Evolutionary conservation across 2,113 vertebrate genomes (phyloP).

Genomic region (Casuarius casuarius): DNA sequence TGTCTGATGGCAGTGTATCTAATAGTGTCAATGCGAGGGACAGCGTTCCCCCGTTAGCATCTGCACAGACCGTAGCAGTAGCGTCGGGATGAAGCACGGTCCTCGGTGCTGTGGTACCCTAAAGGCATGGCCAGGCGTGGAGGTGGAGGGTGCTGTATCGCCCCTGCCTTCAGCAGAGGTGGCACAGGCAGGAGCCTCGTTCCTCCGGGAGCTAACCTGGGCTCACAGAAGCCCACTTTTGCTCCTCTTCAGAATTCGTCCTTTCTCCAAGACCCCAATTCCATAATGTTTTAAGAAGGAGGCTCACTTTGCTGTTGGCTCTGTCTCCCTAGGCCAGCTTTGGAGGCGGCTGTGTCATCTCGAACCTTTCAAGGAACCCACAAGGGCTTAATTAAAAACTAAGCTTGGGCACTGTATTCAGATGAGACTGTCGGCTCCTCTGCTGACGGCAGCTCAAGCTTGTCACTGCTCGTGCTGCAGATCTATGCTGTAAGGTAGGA

Average conservation of each 20-base stretch:
- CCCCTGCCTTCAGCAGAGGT: background rate
- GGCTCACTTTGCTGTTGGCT: conserved; percentile 72
- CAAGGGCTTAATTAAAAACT: conserved; percentile 83
- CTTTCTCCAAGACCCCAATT: conserved; percentile 24
- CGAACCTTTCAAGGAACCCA: conserved; percentile 80
- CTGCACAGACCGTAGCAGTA: background rate
- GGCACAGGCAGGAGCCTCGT: background rate
- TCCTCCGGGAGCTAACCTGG: background rate
- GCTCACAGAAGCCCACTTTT: background rate
- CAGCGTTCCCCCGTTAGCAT: background rate
- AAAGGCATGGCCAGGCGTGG: accelerated
- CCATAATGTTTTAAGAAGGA: conserved; percentile 55
- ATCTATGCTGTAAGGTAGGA: background rate
- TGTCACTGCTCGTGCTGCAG: conserved; percentile 50
- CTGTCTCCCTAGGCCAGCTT: conserved; percentile 72
- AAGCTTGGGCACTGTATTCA: conserved; percentile 70
- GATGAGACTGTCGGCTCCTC: conserved; percentile 55
- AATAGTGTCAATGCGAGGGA: background rate
- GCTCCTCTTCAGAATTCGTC: background rate
- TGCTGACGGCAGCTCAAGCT: conserved; percentile 54
- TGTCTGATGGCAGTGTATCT: background rate
- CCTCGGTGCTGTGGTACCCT: accelerated
- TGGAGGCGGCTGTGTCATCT: conserved; percentile 75
- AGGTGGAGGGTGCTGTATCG: background rate
- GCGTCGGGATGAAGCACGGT: background rate